Conservation (phyloP, 2,113 vertebrate genomes). For the Anoura caudifer region DNA sequence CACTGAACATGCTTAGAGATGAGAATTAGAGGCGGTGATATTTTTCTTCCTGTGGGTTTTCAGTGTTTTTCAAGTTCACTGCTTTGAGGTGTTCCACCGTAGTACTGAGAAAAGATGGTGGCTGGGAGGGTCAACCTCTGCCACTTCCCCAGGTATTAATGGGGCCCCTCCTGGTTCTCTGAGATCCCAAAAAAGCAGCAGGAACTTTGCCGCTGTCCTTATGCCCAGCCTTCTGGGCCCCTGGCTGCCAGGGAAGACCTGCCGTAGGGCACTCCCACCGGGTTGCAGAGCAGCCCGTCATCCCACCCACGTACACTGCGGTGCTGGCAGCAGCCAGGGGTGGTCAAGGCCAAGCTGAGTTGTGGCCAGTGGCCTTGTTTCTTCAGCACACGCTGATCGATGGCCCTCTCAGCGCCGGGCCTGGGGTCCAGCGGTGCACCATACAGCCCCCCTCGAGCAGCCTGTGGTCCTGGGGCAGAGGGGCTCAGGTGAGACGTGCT, state of each 20-base stretch:
- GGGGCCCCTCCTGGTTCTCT: not conserved
- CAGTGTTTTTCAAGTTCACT: not conserved
- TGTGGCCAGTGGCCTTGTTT: fast-evolving
- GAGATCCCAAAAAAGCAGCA: not conserved
- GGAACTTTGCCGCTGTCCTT: not conserved
- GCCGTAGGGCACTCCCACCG: fast-evolving
- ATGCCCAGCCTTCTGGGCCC: not conserved
- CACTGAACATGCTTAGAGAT: not conserved
- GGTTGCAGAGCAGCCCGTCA: not conserved
- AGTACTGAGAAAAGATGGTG: not conserved
- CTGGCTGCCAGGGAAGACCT: not conserved
- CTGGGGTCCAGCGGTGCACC: fast-evolving
- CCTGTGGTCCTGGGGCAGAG: not conserved
- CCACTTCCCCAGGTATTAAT: not conserved
- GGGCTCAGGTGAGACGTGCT: too few relatives aligned
- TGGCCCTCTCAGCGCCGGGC: not conserved
- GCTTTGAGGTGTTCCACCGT: not conserved
- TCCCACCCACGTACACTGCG: not conserved
- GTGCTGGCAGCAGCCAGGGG: not conserved
- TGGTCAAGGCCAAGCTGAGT: not conserved
- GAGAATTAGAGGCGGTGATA: not conserved
- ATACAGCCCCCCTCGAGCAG: not conserved
- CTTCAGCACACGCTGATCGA: fast-evolving
- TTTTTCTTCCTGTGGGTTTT: not conserved
- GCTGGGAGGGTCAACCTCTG: not conserved